Conservation (phyloP, 2,888 invertebrate species). For the Philaethria dido region DNA sequence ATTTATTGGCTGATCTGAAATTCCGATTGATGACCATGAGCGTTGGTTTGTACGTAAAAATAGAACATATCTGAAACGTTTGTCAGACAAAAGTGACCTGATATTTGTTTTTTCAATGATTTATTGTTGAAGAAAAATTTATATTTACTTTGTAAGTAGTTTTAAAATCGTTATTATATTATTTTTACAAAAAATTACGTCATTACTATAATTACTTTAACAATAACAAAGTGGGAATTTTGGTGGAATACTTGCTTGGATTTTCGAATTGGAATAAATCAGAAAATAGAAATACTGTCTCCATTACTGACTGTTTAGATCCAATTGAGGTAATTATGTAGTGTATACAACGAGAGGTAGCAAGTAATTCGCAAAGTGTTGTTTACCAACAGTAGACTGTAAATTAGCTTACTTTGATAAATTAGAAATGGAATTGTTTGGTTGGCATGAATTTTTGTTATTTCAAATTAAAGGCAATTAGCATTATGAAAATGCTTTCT, state of each 20-base stretch:
- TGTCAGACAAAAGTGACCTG: not conserved
- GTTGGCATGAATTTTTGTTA: constrained; percentile 21
- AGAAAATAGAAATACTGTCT: not conserved
- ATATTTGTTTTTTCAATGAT: not conserved
- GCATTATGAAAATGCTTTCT: not conserved
- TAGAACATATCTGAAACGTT: constrained; percentile 8
- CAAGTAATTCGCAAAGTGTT: constrained; percentile 19
- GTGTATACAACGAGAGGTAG: constrained; percentile 9
- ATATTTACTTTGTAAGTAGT: not conserved
- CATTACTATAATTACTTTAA: too few species aligned
- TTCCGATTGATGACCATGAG: constrained; percentile 18
- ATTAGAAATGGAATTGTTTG: constrained; percentile 19
- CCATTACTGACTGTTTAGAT: not conserved
- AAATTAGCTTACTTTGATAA: constrained; percentile 24
- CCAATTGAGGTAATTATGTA: constrained; percentile 20
- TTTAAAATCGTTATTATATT: too few species aligned
- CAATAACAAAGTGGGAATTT: too few species aligned
- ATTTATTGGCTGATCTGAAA: constrained; percentile 20
- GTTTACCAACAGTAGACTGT: constrained; percentile 15
- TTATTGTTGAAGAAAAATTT: not conserved
- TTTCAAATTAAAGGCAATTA: constrained; percentile 16
- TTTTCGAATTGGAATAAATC: not conserved
- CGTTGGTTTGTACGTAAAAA: constrained; percentile 13
- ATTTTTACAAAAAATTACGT: too few species aligned
- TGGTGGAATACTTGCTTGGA: not conserved